phyloP scores from a whole-genome alignment of 2,797 vertebrate genomes.

The Tinamus major region DNA sequence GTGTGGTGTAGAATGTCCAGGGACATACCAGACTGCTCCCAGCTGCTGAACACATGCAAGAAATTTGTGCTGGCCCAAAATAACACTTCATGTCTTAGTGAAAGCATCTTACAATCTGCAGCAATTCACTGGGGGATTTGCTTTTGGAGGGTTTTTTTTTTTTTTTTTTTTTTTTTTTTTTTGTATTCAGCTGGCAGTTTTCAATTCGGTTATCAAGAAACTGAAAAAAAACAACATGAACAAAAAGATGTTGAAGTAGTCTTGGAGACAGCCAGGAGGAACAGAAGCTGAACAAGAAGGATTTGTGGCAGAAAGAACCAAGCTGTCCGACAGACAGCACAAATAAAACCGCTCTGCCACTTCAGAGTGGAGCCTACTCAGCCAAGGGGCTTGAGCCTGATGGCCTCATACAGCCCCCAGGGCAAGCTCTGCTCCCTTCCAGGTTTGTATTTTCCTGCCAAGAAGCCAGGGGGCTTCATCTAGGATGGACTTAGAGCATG shows the following conservation, averaged over 20 bases:
- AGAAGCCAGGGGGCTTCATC: not conserved
- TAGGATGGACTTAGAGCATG: not conserved
- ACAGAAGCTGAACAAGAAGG: not conserved
- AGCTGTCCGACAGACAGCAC: not conserved
- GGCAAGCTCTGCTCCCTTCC: not conserved
- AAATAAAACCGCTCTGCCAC: not conserved
- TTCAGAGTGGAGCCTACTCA: not conserved
- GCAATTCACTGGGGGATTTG: not conserved
- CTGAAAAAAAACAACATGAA: not conserved
- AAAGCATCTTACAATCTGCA: not conserved
- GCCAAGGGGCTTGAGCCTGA: not conserved
- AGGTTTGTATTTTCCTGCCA: not conserved
- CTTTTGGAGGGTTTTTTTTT: not conserved
- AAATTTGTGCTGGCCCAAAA: not conserved
- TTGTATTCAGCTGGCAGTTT: not conserved
- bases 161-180: too few relatives aligned
- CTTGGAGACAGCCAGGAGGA: not conserved
- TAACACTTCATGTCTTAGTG: not conserved
- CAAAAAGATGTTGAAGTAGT: not conserved
- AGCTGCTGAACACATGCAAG: constrained; percentile 1
- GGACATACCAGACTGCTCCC: not conserved
- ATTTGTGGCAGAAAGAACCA: not conserved
- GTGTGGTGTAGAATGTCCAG: not conserved
- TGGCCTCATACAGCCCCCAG: not conserved
- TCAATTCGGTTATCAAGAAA: not conserved